A percentile compares a stretch with the other conserved stretches of the same genome.
Evolutionary conservation across 2,888 invertebrate genomes (phyloP).

Genomic region (Adelphocoris suturalis): DNA sequence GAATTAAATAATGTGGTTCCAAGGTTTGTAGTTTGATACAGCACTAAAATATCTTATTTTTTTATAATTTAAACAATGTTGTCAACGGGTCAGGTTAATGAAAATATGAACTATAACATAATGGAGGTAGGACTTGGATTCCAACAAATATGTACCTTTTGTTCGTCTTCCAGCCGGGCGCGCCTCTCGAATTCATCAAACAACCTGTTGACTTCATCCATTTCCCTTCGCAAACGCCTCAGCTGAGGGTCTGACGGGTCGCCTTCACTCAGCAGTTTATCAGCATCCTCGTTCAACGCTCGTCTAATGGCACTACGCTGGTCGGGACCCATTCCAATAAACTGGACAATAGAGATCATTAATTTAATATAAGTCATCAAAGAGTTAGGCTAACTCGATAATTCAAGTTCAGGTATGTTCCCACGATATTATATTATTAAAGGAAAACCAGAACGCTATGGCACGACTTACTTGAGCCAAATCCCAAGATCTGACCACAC

Average conservation of each 20-base stretch:
- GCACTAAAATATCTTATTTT: too few species aligned
- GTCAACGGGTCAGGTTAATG: too few species aligned
- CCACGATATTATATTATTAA: not conserved
- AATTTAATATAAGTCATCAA: too few species aligned
- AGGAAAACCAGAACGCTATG: not conserved
- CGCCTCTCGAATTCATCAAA: constrained; percentile 95
- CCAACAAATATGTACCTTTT: constrained; percentile 60
- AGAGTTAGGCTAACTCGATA: too few species aligned
- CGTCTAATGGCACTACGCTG: constrained; percentile 96
- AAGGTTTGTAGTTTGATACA: too few species aligned
- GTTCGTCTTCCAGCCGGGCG: constrained; percentile 84
- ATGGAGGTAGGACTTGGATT: too few species aligned
- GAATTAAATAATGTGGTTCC: too few species aligned
- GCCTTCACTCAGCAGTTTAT: constrained; percentile 96
- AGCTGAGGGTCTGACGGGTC: constrained; percentile 97
- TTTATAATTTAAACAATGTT: too few species aligned
- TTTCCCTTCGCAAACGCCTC: constrained; percentile 91
- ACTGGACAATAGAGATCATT: constrained; percentile 80
- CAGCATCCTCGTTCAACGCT: constrained; percentile 97
- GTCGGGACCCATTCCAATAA: constrained; percentile 96
- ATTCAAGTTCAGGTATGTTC: too few species aligned
- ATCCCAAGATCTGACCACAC: constrained; percentile 92
- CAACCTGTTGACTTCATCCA: constrained; percentile 95
- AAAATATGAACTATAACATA: too few species aligned
- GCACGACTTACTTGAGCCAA: constrained; percentile 85